A percentile compares a stretch with the other conserved stretches of the same genome.
Evolutionary conservation across 2,113 vertebrate species (phyloP).

Genomic region (Atractosteus spatula): DNA sequence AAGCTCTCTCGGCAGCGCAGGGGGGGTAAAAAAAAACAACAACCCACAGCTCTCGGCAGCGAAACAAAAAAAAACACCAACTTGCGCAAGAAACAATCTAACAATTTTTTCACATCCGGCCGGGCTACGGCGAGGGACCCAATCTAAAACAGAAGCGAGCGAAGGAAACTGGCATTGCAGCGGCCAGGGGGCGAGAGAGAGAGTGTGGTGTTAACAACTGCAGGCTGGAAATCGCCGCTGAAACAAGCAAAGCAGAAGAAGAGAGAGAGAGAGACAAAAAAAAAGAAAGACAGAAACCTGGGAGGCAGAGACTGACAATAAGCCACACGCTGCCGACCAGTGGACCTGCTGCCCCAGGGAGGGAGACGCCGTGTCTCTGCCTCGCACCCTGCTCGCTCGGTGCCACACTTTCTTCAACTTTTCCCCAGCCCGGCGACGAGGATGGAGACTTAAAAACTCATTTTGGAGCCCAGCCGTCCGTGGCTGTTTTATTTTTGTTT

Average conservation of each 20-base stretch:
- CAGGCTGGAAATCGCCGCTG: slow-evolving; percentile 49
- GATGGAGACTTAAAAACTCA: slow-evolving; percentile 68
- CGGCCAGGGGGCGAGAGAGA: slow-evolving; percentile 27
- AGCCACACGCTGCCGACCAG: slow-evolving; percentile 63
- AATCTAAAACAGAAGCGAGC: slow-evolving; percentile 4
- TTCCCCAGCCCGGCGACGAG: slow-evolving; percentile 57
- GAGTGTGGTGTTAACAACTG: slow-evolving; percentile 16
- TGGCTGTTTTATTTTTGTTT: too few species aligned
- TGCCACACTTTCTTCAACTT: slow-evolving; percentile 36
- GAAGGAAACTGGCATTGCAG: slow-evolving; percentile 25
- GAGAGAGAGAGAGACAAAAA: too few species aligned
- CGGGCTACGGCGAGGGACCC: neutral
- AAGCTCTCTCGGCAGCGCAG: neutral
- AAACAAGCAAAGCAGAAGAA: slow-evolving; percentile 36
- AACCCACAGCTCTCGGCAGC: slow-evolving; percentile 49
- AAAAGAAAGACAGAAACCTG: slow-evolving; percentile 56
- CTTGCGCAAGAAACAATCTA: slow-evolving; percentile 36
- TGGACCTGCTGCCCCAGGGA: slow-evolving; percentile 43
- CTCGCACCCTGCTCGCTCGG: slow-evolving; percentile 2
- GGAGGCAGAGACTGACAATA: slow-evolving; percentile 71
- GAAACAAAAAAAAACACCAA: slow-evolving; percentile 52
- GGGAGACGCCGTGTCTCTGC: slow-evolving; percentile 16
- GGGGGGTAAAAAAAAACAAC: slow-evolving; percentile 27
- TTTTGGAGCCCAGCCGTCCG: slow-evolving; percentile 14
- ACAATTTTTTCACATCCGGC: slow-evolving; percentile 25